A percentile compares a stretch with the other conserved stretches of the same genome.
These are phyloP conservation scores for Zaprionus kolodkinae DNA, from an alignment of 1,140 invertebrate genomes.

Conservation along the genomic window DNA sequence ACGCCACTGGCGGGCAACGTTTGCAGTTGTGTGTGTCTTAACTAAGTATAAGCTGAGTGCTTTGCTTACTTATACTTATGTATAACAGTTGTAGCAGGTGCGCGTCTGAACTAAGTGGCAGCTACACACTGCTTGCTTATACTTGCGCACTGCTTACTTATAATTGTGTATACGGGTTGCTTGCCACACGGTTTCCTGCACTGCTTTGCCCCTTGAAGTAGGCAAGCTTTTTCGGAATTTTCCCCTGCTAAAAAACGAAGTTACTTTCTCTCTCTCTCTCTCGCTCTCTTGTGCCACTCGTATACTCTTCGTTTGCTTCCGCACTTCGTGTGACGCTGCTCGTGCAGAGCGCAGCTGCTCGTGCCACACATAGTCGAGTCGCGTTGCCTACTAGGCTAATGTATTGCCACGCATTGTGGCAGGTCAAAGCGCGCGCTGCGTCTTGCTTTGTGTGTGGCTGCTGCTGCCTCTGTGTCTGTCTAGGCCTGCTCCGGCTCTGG, in stretches of 20 bases:
- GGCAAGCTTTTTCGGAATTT: slow-evolving; percentile 20
- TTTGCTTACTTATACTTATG: neutral
- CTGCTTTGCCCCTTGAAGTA: neutral
- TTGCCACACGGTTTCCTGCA: neutral
- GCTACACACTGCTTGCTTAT: neutral
- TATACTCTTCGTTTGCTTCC: neutral
- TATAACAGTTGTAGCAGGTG: neutral
- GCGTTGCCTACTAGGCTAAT: slow-evolving; percentile 57
- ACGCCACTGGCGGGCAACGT: no score
- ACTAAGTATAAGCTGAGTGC: neutral
- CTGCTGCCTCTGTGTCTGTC: neutral
- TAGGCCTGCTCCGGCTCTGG: slow-evolving; percentile 23
- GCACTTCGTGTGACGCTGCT: neutral
- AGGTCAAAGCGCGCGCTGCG: slow-evolving; percentile 71
- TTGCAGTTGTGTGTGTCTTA: neutral
- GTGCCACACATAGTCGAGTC: neutral
- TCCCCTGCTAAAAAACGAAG: neutral
- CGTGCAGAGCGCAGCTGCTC: neutral
- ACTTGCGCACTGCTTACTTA: neutral
- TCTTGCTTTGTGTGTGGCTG: slow-evolving; percentile 27
- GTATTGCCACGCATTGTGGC: slow-evolving; percentile 72
- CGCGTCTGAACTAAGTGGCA: neutral
- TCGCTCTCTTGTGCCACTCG: slow-evolving; percentile 5
- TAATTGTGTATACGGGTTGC: neutral
- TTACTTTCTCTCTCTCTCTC: neutral